Conservation (phyloP, 2,797 vertebrate genomes). For the Thalassophryne amazonica region DNA sequence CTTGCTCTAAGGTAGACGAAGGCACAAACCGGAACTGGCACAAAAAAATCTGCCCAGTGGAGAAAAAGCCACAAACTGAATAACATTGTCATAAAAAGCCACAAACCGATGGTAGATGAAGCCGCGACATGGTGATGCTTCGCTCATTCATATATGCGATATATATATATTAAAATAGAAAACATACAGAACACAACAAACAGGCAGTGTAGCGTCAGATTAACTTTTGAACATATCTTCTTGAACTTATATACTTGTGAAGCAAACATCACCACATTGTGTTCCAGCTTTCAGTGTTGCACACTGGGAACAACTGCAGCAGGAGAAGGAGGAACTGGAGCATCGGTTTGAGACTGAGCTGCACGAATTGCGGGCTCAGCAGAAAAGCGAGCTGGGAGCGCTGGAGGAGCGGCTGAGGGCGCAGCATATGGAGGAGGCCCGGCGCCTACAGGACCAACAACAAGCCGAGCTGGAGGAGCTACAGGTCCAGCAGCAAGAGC, state of each 20-base stretch:
- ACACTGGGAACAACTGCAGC: conserved; percentile 87
- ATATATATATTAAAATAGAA: neutral
- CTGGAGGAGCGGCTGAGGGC: conserved; percentile 83
- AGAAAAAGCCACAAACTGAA: too few relatives aligned
- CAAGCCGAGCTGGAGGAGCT: conserved; percentile 76
- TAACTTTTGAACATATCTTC: neutral
- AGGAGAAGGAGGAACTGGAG: conserved; percentile 91
- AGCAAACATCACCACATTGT: neutral
- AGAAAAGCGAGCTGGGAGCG: conserved; percentile 82
- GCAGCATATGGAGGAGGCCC: conserved; percentile 68
- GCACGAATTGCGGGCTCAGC: conserved; percentile 77
- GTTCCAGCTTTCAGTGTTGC: conserved; percentile 81
- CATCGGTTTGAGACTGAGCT: conserved; percentile 82
- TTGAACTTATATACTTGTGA: neutral
- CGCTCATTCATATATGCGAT: too few relatives aligned
- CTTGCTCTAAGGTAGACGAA: too few relatives aligned
- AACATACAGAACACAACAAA: neutral
- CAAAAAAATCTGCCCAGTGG: too few relatives aligned
- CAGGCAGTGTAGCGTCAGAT: neutral
- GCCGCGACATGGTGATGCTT: too few relatives aligned
- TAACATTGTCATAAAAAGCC: too few relatives aligned
- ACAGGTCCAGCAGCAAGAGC: conserved; percentile 78
- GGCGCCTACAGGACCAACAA: conserved; percentile 79
- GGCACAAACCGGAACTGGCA: too few relatives aligned
- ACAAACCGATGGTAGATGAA: too few relatives aligned